Evolutionary conservation across 2,797 vertebrate species (phyloP).

Genomic region (Enteromius argenteus): DNA sequence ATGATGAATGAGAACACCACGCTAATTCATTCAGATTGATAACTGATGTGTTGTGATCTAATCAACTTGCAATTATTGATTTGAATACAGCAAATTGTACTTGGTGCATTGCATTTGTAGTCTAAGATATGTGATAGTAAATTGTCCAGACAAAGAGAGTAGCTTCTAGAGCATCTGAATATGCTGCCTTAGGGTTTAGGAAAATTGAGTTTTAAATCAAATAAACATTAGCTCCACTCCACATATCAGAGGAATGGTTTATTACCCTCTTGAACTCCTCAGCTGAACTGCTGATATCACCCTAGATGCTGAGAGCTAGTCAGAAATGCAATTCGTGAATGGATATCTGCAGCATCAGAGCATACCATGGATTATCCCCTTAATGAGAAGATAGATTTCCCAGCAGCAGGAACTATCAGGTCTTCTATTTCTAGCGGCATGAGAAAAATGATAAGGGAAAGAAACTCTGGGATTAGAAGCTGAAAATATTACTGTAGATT

Average conservation of each 20-base stretch:
- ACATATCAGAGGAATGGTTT: constrained; percentile 40
- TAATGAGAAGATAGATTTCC: constrained; percentile 56
- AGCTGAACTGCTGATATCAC: constrained; percentile 36
- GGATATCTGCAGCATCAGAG: constrained; percentile 38
- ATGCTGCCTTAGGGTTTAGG: constrained; percentile 29
- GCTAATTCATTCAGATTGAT: neutral
- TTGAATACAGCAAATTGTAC: neutral
- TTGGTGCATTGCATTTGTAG: constrained; percentile 4
- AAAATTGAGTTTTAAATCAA: constrained; percentile 54
- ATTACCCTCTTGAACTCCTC: constrained; percentile 52
- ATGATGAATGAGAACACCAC: constrained; percentile 1
- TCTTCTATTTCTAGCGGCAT: constrained; percentile 31
- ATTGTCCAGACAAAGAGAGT: constrained; percentile 11
- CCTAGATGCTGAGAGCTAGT: constrained; percentile 31
- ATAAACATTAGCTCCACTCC: constrained; percentile 25
- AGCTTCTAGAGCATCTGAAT: neutral
- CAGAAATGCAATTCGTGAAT: constrained; percentile 41
- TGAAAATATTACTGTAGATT: constrained; percentile 25
- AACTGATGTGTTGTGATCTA: constrained; percentile 5
- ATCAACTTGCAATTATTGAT: constrained; percentile 3
- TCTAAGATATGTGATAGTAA: neutral
- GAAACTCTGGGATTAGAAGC: constrained; percentile 18
- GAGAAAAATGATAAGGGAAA: constrained; percentile 44
- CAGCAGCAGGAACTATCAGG: constrained; percentile 31
- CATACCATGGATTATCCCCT: constrained; percentile 48